Conservation (phyloP, 2,888 invertebrate genomes). For the Podotricha telesiphe region DNA sequence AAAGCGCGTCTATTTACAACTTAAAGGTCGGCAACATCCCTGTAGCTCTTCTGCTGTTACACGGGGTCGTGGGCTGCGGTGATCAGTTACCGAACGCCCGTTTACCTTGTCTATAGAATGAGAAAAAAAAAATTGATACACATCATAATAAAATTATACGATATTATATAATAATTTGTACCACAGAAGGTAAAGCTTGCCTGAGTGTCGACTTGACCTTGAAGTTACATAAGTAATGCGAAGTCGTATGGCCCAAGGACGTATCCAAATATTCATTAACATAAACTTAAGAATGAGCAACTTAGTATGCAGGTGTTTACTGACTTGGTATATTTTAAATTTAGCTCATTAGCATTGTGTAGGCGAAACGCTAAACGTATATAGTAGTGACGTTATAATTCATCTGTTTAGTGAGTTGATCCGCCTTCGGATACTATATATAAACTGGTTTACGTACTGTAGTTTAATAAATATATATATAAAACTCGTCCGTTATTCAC, state of each 20-base stretch:
- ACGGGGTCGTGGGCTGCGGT: too few species aligned
- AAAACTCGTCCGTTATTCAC: background rate
- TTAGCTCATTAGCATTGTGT: slow-evolving; percentile 21
- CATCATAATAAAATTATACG: too few species aligned
- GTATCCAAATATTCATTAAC: slow-evolving; percentile 43
- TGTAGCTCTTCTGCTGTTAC: too few species aligned
- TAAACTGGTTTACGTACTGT: background rate
- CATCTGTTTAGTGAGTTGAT: background rate
- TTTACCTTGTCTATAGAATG: too few species aligned
- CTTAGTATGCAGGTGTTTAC: slow-evolving; percentile 18
- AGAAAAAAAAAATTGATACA: too few species aligned
- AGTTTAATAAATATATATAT: background rate
- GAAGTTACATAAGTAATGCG: slow-evolving; percentile 68
- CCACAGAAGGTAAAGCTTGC: background rate
- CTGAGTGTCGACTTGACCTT: slow-evolving; percentile 65
- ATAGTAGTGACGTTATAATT: slow-evolving; percentile 5
- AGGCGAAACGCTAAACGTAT: background rate
- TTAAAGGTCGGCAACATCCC: too few species aligned
- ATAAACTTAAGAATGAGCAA: slow-evolving; percentile 39
- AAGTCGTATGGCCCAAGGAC: slow-evolving; percentile 64
- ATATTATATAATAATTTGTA: background rate
- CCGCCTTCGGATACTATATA: background rate
- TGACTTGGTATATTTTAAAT: background rate
- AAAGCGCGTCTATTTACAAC: too few species aligned
- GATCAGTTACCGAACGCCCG: too few species aligned